phyloP scores from a whole-genome alignment of 2,113 vertebrate genomes.

The Gavia stellata region DNA sequence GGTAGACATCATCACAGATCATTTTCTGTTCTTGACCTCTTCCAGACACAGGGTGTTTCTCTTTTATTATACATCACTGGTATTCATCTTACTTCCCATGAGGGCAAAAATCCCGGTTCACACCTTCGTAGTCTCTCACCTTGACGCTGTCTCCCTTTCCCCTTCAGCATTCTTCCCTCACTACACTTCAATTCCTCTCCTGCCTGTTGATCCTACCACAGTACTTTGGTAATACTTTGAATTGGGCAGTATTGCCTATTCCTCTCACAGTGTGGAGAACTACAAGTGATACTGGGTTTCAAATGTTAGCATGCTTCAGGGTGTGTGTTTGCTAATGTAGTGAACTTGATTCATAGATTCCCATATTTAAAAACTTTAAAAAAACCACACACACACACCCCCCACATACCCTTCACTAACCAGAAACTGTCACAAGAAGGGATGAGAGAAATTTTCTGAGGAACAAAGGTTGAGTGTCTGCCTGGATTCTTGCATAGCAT shows the following conservation, averaged over 20 bases:
- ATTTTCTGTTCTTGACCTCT: background rate
- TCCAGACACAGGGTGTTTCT: background rate
- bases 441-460: background rate
- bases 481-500: background rate
- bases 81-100: background rate
- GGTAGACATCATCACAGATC: background rate
- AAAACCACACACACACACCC: no score
- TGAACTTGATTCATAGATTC: background rate
- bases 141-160: background rate
- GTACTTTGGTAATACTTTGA: background rate
- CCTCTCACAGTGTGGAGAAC: background rate
- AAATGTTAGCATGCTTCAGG: background rate
- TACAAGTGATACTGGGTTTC: background rate
- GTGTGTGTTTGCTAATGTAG: background rate
- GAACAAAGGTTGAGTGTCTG: background rate
- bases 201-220: background rate
- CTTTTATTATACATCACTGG: background rate
- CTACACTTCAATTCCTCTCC: background rate
- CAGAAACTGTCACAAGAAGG: background rate
- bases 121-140: background rate
- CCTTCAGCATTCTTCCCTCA: background rate
- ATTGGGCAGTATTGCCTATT: background rate
- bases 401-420: background rate
- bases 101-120: background rate
- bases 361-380: background rate